These are phyloP conservation scores for Macrobrachium rosenbergii DNA, from an alignment of 1,140 invertebrate species.

Conservation along the genomic window DNA sequence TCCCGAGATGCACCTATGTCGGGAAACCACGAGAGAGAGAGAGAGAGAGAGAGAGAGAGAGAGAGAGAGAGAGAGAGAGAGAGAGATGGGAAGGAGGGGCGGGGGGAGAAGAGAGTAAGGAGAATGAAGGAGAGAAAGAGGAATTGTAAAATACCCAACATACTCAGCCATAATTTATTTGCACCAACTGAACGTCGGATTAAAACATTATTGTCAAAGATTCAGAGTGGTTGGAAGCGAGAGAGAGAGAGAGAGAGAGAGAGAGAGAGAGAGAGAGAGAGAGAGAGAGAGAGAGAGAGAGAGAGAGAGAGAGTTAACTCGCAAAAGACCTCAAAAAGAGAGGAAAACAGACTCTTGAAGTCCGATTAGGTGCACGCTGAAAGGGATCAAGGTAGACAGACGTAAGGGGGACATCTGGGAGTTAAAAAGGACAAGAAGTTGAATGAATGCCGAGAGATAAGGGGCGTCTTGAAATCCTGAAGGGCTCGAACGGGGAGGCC, in stretches of 20 bases:
- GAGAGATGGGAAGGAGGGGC: background rate
- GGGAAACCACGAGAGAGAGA: conserved; percentile 3
- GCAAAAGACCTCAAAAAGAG: background rate
- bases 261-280: conserved; percentile 28
- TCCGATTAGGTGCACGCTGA: background rate
- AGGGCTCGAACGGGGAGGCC: too few relatives aligned
- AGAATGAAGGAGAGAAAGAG: background rate
- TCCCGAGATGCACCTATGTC: background rate
- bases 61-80: conserved; percentile 35
- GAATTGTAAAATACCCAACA: background rate
- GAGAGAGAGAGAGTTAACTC: conserved; percentile 11
- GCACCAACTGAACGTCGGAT: conserved; percentile 1
- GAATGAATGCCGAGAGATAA: too few relatives aligned
- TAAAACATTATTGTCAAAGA: background rate
- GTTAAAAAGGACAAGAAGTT: too few relatives aligned
- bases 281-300: conserved; percentile 33
- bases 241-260: conserved; percentile 12
- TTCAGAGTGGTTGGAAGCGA: background rate
- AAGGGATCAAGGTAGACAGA: too few relatives aligned
- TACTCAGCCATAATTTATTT: conserved; percentile 2
- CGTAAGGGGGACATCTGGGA: too few relatives aligned
- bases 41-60: conserved; percentile 40
- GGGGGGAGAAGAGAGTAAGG: too few relatives aligned
- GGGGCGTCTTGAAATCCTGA: too few relatives aligned
- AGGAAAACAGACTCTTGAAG: background rate